Conservation (phyloP, 2,888 invertebrate genomes). For the Lycocerus yunnanus region DNA sequence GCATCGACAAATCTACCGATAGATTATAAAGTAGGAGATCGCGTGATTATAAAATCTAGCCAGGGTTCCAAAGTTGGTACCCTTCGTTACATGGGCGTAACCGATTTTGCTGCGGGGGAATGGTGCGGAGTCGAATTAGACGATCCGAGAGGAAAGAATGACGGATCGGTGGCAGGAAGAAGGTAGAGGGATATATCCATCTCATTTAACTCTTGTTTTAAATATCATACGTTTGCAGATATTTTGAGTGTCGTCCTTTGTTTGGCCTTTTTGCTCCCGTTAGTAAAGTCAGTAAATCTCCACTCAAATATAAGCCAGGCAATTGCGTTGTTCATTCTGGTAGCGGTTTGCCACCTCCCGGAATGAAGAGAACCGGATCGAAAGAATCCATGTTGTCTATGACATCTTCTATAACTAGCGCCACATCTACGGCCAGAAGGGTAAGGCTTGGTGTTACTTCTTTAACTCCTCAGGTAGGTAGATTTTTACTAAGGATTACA, state of each 20-base stretch:
- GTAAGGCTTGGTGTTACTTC: conserved; percentile 79
- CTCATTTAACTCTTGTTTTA: not conserved
- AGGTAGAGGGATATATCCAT: conserved; percentile 66
- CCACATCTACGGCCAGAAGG: conserved; percentile 66
- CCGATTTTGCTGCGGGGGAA: conserved; percentile 90
- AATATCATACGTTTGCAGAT: conserved; percentile 61
- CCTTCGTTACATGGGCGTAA: conserved; percentile 81
- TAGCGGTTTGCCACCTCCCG: conserved; percentile 48
- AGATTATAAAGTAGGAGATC: conserved; percentile 83
- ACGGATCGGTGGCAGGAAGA: conserved; percentile 90
- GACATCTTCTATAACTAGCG: conserved; percentile 58
- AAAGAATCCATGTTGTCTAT: conserved; percentile 79
- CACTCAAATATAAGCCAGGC: conserved; percentile 70
- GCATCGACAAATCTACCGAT: conserved; percentile 54
- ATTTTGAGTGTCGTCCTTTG: conserved; percentile 90
- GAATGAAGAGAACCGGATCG: conserved; percentile 76
- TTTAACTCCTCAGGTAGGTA: conserved; percentile 67
- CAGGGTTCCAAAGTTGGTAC: conserved; percentile 89
- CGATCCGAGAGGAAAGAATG: conserved; percentile 93
- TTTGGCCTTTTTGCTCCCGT: conserved; percentile 93
- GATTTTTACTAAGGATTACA: conserved; percentile 44
- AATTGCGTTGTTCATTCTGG: conserved; percentile 66
- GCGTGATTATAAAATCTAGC: conserved; percentile 86
- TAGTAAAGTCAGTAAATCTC: conserved; percentile 86
- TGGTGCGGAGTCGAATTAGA: conserved; percentile 97